Conservation (phyloP, 1,140 invertebrate species). For the honey bee (Apis mellifera) region Amel_HAv3.1 CM009931.2:19713001-19713500, state of each 20-base stretch:
- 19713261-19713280: constrained; percentile 26
- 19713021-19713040: constrained; percentile 61
- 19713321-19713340: too few species aligned
- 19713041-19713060: constrained; percentile 56
- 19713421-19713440: too few species aligned
- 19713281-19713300: neutral
- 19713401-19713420: too few species aligned
- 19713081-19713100: constrained; percentile 66
- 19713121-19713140: constrained; percentile 69
- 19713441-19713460: too few species aligned
- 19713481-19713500: too few species aligned
- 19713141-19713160: constrained; percentile 66
- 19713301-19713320: neutral
- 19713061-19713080: constrained; percentile 60
- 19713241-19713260: constrained; percentile 34
- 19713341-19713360: too few species aligned
- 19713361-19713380: too few species aligned
- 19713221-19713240: constrained; percentile 45
- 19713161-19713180: constrained; percentile 64
- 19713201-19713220: constrained; percentile 47
- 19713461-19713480: too few species aligned
- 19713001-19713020: constrained; percentile 53
- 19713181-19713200: constrained; percentile 47
- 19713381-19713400: too few species aligned
- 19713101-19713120: constrained; percentile 68